phyloP scores from a whole-genome alignment of 1,140 invertebrate species.

The Hyles euphorbiae region DNA sequence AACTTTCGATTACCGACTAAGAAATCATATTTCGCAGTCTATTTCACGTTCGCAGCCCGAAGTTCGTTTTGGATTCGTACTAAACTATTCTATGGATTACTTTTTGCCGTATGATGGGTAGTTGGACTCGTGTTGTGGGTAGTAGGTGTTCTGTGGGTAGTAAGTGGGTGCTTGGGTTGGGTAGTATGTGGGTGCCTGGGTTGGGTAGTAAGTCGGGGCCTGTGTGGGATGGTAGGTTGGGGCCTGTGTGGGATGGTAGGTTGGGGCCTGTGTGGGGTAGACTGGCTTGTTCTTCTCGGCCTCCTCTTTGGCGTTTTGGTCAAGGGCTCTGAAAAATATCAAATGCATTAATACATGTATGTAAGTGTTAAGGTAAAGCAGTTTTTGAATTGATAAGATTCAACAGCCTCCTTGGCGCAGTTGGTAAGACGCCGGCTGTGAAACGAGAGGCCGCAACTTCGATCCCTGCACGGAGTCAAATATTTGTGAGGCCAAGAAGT shows the following conservation, averaged over 20 bases:
- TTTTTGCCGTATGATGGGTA: constrained; percentile 28
- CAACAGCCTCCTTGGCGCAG: no score
- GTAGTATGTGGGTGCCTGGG: constrained; percentile 5
- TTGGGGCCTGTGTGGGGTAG: constrained; percentile 43
- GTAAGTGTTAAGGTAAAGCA: not conserved
- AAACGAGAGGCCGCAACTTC: no score
- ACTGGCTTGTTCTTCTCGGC: constrained; percentile 49
- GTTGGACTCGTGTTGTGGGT: constrained; percentile 27
- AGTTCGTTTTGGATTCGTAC: constrained; percentile 6
- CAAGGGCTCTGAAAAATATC: constrained; percentile 46
- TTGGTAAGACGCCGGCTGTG: no score
- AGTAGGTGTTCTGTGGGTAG: constrained; percentile 23
- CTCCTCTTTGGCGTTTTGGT: constrained; percentile 61
- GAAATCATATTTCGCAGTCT: not conserved
- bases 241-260: constrained; percentile 38
- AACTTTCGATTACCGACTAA: constrained; percentile 4
- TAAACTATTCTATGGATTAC: constrained; percentile 13
- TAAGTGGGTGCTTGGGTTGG: constrained; percentile 11
- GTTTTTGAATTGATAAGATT: no score
- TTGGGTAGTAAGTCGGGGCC: constrained; percentile 18
- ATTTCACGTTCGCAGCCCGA: constrained; percentile 3
- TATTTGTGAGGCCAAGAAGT: no score
- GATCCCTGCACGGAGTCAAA: no score
- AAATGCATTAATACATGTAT: not conserved
- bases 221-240: constrained; percentile 22